phyloP scores from a whole-genome alignment of 2,888 invertebrate genomes.

The Smittia sp. region DNA sequence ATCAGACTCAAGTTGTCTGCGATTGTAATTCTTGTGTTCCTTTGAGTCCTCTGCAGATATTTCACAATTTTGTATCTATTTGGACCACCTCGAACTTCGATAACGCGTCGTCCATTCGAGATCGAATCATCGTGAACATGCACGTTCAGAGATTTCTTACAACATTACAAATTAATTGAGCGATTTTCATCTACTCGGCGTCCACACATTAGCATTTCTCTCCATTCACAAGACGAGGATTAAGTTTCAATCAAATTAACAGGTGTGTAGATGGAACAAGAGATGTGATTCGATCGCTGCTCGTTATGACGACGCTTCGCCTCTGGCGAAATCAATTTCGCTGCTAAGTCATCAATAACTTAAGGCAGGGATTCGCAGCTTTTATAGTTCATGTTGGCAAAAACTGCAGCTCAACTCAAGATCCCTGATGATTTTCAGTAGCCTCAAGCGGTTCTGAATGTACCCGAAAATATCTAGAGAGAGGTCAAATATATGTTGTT shows the following conservation, averaged over 20 bases:
- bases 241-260: conserved; percentile 31
- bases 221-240: background rate
- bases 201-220: conserved; percentile 26
- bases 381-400: too few species aligned
- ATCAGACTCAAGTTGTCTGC: too few species aligned
- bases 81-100: background rate
- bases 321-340: background rate
- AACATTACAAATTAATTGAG: conserved; percentile 27
- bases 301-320: background rate
- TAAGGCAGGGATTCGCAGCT: background rate
- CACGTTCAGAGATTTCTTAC: conserved; percentile 11
- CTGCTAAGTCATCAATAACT: background rate
- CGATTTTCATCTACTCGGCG: conserved; percentile 1
- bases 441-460: too few species aligned
- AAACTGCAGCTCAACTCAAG: too few species aligned
- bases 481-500: too few species aligned
- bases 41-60: background rate
- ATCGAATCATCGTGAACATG: background rate
- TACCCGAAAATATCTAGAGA: too few species aligned
- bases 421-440: too few species aligned
- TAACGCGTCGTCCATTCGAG: background rate
- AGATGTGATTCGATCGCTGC: background rate
- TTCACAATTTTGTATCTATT: too few species aligned
- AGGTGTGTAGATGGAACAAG: conserved; percentile 1
- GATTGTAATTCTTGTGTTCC: too few species aligned